Conservation (phyloP, 2,113 vertebrate genomes). For the Macrotus californicus region DNA sequence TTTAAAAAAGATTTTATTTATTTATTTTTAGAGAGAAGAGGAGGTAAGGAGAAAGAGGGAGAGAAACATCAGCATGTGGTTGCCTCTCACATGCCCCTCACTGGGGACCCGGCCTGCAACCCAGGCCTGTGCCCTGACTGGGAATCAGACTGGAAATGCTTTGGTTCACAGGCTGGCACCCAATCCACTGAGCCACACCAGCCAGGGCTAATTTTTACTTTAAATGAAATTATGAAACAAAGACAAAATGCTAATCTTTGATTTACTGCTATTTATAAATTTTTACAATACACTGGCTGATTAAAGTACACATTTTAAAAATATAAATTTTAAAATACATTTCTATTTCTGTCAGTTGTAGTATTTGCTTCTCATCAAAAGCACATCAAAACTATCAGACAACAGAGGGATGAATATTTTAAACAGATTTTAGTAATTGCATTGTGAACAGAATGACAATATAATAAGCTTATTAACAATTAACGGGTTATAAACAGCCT, state of each 20-base stretch:
- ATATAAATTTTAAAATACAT: not conserved
- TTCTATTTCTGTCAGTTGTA: conserved; percentile 29
- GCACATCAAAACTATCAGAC: not conserved
- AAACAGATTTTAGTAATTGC: conserved; percentile 58
- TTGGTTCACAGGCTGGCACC: too few species aligned
- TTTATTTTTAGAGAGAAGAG: too few species aligned
- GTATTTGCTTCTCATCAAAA: conserved; percentile 44
- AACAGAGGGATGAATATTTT: conserved; percentile 42
- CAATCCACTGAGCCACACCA: too few species aligned
- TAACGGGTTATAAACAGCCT: conserved; percentile 39
- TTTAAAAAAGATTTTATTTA: too few species aligned
- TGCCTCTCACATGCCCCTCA: too few species aligned
- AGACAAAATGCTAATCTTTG: not conserved
- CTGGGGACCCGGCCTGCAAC: too few species aligned
- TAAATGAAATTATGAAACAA: not conserved
- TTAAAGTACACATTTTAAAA: conserved; percentile 2
- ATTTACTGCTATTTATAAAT: conserved; percentile 32
- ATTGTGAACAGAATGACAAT: conserved; percentile 55
- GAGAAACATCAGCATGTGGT: too few species aligned
- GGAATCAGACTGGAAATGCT: too few species aligned
- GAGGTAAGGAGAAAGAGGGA: too few species aligned
- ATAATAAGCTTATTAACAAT: conserved; percentile 63
- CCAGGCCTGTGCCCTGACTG: too few species aligned
- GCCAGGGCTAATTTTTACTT: not conserved
- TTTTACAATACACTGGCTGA: conserved; percentile 15